Base-by-base conservation (phyloP, 1,140 invertebrate species). In the Drosophila kikkawai region DNA sequence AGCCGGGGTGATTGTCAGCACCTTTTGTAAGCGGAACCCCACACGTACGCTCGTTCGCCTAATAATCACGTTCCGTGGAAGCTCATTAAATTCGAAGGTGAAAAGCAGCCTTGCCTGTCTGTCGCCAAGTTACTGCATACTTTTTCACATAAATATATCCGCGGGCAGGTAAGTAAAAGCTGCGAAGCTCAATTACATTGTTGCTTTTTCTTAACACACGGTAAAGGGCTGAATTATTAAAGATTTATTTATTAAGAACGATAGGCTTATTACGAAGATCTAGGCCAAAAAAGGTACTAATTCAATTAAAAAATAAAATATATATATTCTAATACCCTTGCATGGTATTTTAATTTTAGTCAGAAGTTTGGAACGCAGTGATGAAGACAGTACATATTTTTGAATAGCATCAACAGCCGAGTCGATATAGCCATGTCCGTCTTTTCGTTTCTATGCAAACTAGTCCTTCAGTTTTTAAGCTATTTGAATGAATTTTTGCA, bases 51-150 rank as follows among this genome's bases (percentile, higher is more conserved):
- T 59, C 75, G 56, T 78, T 78, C 57, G 65, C 64, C 75, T 69
- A 69, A 78, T 78, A 78, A 78, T 78, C 75, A 78, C 75, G 75
- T 78, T 45, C 75, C 65, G 51, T 61, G 65, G 66, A 51, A 78
- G 65, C 75, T 78, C 75, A 78, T 78, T 78, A 78, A 78, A 78
- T 78, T 69, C 75, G 26, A 65, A 77, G 75, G 75, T 77, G 75
- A 75, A 77, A 77, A 77, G 63, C 48, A 67, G 71, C 63, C 75
- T 56, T 58, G 12, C 36, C 73, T 68, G 56, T 58, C 74, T 60
- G 61, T 75, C 44, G 45, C 50, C 53, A 37, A 71, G 66, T 71
- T 71, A 71, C 48, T 55, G 39, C 69, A 55, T 17, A 50, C 45
- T 47, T 34, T 47, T 37, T 34, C 34, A 36, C 51, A 74, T 37